These are phyloP conservation scores for Rynchops niger DNA, from an alignment of 2,113 vertebrate species.

Conservation along the genomic window DNA sequence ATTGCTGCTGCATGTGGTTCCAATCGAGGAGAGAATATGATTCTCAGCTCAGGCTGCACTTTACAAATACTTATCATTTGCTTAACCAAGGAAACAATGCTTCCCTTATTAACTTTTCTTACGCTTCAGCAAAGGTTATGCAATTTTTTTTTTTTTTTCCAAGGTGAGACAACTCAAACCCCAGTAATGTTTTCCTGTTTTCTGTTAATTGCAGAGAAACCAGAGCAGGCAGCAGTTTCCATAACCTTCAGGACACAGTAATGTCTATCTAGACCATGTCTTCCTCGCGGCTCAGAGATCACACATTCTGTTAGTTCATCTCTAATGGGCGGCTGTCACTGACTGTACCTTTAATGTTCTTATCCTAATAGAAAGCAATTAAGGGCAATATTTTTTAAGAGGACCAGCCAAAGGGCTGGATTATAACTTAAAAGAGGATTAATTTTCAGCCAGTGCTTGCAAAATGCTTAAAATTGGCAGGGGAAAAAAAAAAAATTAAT, in stretches of 20 bases:
- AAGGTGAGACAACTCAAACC: background rate
- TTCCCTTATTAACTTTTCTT: background rate
- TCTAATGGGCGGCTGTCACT: background rate
- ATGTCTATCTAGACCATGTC: background rate
- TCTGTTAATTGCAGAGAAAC: background rate
- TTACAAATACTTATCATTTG: background rate
- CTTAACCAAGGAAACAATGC: background rate
- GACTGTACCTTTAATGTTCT: background rate
- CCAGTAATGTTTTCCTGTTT: background rate
- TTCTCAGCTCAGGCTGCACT: background rate
- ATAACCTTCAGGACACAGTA: background rate
- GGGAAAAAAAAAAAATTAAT: background rate
- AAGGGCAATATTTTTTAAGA: background rate
- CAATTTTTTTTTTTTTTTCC: background rate
- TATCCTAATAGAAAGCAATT: constrained; percentile 25
- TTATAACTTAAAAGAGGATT: background rate
- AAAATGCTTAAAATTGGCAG: background rate
- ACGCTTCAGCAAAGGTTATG: background rate
- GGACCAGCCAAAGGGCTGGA: background rate
- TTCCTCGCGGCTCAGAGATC: background rate
- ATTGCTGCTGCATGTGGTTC: background rate
- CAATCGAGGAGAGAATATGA: background rate
- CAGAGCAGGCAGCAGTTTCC: background rate
- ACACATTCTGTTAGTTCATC: background rate
- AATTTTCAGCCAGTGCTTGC: background rate